A percentile compares a stretch with the other conserved stretches of the same genome.
These are phyloP conservation scores for Alviniconcha strummeri DNA, from an alignment of 2,888 invertebrate genomes.

Conservation along the genomic window DNA sequence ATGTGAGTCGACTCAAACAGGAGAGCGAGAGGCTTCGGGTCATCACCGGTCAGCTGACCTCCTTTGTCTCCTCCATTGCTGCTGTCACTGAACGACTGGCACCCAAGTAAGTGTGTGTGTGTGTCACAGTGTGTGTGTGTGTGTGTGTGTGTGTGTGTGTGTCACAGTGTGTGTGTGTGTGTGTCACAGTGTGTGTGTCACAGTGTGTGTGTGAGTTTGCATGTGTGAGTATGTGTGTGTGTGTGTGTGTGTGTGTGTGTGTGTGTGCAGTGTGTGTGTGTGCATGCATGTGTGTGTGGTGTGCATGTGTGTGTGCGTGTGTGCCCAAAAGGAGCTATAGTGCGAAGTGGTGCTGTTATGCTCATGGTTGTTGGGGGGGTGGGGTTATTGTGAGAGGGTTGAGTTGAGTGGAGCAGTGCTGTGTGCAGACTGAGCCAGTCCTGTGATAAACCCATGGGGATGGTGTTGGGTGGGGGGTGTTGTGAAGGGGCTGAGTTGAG, in stretches of 20 bases:
- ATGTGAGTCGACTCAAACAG: constrained; percentile 80
- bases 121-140: not conserved
- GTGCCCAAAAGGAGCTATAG: no score
- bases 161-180: not conserved
- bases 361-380: no score
- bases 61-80: constrained; percentile 79
- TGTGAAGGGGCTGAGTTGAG: no score
- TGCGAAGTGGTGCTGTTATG: no score
- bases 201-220: not conserved
- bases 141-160: not conserved
- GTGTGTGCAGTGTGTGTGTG: not conserved
- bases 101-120: constrained; percentile 60
- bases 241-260: not conserved
- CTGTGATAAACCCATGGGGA: no score
- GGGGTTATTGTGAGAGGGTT: no score
- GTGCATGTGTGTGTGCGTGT: not conserved
- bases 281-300: not conserved
- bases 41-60: constrained; percentile 81
- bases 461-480: no score
- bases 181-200: not conserved
- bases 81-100: constrained; percentile 69
- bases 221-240: not conserved
- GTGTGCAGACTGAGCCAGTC: no score
- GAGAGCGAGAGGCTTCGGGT: constrained; percentile 81
- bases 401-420: no score